Base-by-base conservation (phyloP, 2,797 vertebrate species). In the Chloroceryle inda region DNA sequence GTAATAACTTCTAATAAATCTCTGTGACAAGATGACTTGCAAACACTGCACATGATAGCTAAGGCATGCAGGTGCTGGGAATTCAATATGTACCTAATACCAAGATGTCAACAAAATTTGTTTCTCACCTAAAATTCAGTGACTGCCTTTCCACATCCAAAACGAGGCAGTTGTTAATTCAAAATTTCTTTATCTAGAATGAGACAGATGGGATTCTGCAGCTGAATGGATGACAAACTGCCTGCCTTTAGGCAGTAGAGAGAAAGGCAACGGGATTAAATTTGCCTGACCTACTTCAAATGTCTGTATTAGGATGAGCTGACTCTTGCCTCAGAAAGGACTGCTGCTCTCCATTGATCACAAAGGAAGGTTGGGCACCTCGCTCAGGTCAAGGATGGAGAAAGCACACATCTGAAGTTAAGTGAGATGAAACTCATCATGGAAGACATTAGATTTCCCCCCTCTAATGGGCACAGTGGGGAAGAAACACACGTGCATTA, bases 401-500 rank as follows among this genome's bases (percentile, higher is more conserved):
- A 69, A 80, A 82, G 58, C 62, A 80, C 17, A 20, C 5, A 47
- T 40, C 35, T 40, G 6, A 49, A 66, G 37, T 49, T 62, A 47
- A 59, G 14, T 38, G 16, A 74, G 38, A 22, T 49, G 22, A 66
- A 80, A 66, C 18, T 58, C 1, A 0, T 13, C 13, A 2, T 69
- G 56, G 35, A 71, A 84, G 19, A 37, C 27, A 29, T 6, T 40
- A 3, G 6, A 3, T 78, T 90, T 90, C 29, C 15, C 75, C 14
- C 19, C 18, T 31, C 22, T 50, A 27, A 59, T 0, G 59, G 62
- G 11, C 50, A 74, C 3, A 24, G 31, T 31, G 37, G 59, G 47
- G 14, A 55, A 59, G 40, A 79, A 79, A 26, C 9, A 15, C 4
- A 11, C 0, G 0, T 52, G 40, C 11, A 8, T 40, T 19, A 1